These are phyloP conservation scores for Cettia cetti DNA, from an alignment of 2,113 vertebrate species.

Conservation along the genomic window DNA sequence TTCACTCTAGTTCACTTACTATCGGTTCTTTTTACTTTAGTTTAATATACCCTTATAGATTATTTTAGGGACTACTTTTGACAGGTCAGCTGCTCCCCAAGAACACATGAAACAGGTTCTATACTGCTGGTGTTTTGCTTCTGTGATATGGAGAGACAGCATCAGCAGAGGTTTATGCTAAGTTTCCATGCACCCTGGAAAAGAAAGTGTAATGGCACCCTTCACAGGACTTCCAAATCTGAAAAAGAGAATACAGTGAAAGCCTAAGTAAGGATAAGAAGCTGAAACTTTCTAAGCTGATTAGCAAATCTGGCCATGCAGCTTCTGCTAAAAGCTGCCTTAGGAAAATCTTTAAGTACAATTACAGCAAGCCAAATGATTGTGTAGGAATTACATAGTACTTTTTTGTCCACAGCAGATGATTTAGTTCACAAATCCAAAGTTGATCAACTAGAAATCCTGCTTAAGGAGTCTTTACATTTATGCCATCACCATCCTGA, in stretches of 20 bases:
- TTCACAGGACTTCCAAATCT: not conserved
- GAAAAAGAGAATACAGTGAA: not conserved
- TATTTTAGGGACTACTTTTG: not conserved
- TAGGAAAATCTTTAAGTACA: slow-evolving; percentile 2
- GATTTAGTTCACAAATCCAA: slow-evolving; percentile 28
- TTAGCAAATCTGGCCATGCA: not conserved
- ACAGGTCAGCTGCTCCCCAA: not conserved
- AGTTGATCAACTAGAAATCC: slow-evolving; percentile 3
- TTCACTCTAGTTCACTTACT: not conserved
- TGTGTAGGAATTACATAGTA: slow-evolving; percentile 20
- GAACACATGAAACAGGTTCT: not conserved
- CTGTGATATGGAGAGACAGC: not conserved
- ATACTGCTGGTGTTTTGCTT: not conserved
- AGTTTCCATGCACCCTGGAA: not conserved
- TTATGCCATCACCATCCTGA: not conserved
- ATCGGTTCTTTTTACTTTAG: not conserved
- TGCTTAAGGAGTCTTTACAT: not conserved
- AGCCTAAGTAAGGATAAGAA: not conserved
- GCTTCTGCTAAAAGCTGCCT: slow-evolving; percentile 24
- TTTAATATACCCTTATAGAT: not conserved
- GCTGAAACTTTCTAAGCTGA: slow-evolving; percentile 43
- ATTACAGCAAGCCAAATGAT: not conserved
- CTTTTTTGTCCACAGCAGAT: slow-evolving; percentile 12
- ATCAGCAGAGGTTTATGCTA: not conserved
- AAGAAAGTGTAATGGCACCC: not conserved